Evolutionary conservation across 2,888 invertebrate genomes (phyloP).

Genomic region (Quadroppia sp.): DNA sequence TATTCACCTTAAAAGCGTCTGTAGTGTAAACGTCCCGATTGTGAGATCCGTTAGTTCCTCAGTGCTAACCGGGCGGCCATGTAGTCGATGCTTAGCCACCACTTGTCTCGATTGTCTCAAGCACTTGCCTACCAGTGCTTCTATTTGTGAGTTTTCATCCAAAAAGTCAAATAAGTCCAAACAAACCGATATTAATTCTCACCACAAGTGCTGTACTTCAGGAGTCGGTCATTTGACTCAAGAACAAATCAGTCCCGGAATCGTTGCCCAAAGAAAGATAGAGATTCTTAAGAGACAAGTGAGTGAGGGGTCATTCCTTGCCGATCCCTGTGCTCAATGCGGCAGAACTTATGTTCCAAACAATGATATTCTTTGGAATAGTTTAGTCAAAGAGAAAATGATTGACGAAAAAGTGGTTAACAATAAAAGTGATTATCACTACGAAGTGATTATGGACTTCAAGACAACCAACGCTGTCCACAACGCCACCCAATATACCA

Average conservation of each 20-base stretch:
- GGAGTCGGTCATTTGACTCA: not conserved
- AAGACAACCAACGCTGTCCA: not conserved
- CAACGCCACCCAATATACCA: not conserved
- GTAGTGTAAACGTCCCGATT: slow-evolving; percentile 30
- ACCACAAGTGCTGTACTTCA: slow-evolving; percentile 10
- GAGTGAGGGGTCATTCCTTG: slow-evolving; percentile 6
- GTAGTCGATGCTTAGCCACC: slow-evolving; percentile 1
- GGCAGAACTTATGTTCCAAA: not conserved
- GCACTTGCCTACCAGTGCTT: not conserved
- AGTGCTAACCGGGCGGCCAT: slow-evolving; percentile 34
- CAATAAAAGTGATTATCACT: not conserved
- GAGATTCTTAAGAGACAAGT: slow-evolving; percentile 30
- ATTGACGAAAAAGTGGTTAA: slow-evolving; percentile 27
- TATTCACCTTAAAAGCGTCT: slow-evolving; percentile 27
- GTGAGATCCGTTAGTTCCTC: slow-evolving; percentile 38
- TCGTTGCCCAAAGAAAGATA: slow-evolving; percentile 20
- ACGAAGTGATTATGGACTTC: slow-evolving; percentile 29
- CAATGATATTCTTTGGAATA: not conserved
- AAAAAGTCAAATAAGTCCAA: not conserved
- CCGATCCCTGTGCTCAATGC: not conserved
- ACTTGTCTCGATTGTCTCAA: slow-evolving; percentile 11
- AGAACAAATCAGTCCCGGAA: slow-evolving; percentile 12
- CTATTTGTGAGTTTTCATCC: not conserved
- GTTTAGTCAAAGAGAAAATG: slow-evolving; percentile 8
- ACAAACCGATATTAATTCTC: not conserved